Conservation (phyloP, 2,888 invertebrate species). For the Theretra japonica region DNA sequence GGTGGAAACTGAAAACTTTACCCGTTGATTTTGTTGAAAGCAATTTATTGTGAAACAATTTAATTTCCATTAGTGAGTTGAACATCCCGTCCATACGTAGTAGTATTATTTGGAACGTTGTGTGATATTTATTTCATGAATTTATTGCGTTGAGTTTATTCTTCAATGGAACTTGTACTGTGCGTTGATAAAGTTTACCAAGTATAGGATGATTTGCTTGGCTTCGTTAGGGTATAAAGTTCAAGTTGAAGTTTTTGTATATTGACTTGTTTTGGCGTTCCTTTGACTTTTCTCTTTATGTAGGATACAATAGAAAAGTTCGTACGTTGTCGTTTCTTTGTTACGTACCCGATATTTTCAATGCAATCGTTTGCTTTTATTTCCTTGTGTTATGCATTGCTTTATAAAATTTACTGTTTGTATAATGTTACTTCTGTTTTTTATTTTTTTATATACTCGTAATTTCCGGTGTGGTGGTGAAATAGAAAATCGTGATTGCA, state of each 20-base stretch:
- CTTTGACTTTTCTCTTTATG: neutral
- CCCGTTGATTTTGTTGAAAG: conserved; percentile 48
- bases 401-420: no score
- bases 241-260: conserved; percentile 21
- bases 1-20: conserved; percentile 26
- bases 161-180: conserved; percentile 29
- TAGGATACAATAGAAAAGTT: neutral
- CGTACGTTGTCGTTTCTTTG: neutral
- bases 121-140: conserved; percentile 46
- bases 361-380: neutral
- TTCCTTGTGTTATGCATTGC: no score
- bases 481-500: no score
- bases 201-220: neutral
- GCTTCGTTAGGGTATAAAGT: conserved; percentile 1
- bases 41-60: conserved; percentile 52
- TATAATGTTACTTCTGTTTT: no score
- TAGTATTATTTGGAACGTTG: conserved; percentile 61
- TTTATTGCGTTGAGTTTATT: conserved; percentile 37
- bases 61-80: conserved; percentile 71
- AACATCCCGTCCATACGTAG: conserved; percentile 79
- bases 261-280: conserved; percentile 9
- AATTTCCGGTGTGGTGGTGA: no score
- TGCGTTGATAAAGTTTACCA: neutral
- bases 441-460: no score
- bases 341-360: neutral